Evolutionary conservation across 2,113 vertebrate species (phyloP).

Genomic region (Polypterus senegalus): DNA sequence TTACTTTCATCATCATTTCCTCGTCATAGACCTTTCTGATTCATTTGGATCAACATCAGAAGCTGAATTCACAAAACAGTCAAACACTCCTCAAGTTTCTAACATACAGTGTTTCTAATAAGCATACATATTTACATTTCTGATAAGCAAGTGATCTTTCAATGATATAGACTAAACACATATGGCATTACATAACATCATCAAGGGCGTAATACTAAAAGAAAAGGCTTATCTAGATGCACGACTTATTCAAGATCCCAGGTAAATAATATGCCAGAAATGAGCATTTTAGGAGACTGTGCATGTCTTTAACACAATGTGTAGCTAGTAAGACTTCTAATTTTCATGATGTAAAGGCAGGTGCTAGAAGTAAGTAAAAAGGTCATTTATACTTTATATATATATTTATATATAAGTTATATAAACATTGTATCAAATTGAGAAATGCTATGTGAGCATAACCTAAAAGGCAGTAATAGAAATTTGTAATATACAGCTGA

Average conservation of each 20-base stretch:
- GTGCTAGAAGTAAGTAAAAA: slow-evolving; percentile 10
- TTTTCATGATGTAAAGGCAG: slow-evolving; percentile 6
- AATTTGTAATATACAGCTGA: slow-evolving; percentile 12
- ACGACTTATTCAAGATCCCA: too few species aligned
- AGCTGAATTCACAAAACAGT: slow-evolving; percentile 6
- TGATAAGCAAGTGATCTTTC: slow-evolving; percentile 7
- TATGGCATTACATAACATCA: slow-evolving; percentile 1
- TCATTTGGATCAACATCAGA: slow-evolving; percentile 1
- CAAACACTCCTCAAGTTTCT: too few species aligned
- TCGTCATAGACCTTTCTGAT: not conserved
- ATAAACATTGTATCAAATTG: slow-evolving; percentile 14
- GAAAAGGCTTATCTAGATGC: too few species aligned
- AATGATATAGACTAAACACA: slow-evolving; percentile 5
- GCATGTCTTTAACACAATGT: slow-evolving; percentile 9
- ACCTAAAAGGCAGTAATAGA: slow-evolving; percentile 10
- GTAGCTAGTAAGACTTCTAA: slow-evolving; percentile 6
- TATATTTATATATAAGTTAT: slow-evolving; percentile 1
- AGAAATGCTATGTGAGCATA: slow-evolving; percentile 19
- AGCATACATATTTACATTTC: slow-evolving; percentile 8
- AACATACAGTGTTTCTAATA: slow-evolving; percentile 9
- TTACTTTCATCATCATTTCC: not conserved
- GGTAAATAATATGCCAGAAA: slow-evolving; percentile 7
- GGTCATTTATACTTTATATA: slow-evolving; percentile 4
- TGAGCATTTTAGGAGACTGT: too few species aligned
- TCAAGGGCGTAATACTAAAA: not conserved